Conservation (phyloP, 2,113 vertebrate genomes). For the Forbesichthys agassizii region DNA sequence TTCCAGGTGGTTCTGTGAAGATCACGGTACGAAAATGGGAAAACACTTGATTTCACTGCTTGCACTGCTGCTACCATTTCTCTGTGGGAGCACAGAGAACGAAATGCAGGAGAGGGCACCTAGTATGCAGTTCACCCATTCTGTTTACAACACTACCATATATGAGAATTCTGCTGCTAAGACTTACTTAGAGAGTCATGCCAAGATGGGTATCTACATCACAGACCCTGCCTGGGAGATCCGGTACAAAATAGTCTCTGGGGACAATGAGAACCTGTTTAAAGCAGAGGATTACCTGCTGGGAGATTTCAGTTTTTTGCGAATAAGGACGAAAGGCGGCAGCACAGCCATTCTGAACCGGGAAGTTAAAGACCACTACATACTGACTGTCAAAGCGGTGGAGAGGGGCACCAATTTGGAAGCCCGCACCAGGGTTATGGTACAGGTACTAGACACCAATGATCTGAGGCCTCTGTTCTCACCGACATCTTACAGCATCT, state of each 20-base stretch:
- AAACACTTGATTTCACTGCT: slow-evolving; percentile 80
- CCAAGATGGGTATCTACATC: slow-evolving; percentile 94
- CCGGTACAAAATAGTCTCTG: slow-evolving; percentile 95
- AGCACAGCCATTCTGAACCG: slow-evolving; percentile 96
- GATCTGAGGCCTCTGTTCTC: slow-evolving; percentile 95
- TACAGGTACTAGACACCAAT: slow-evolving; percentile 96
- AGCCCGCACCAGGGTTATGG: slow-evolving; percentile 82
- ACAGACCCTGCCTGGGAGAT: slow-evolving; percentile 87
- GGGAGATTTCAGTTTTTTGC: slow-evolving; percentile 96
- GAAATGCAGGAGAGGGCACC: slow-evolving; percentile 69
- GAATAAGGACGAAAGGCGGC: slow-evolving; percentile 98
- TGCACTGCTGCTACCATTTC: slow-evolving; percentile 81
- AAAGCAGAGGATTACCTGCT: slow-evolving; percentile 94
- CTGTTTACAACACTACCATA: slow-evolving; percentile 91
- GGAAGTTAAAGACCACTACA: slow-evolving; percentile 94
- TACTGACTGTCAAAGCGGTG: slow-evolving; percentile 87
- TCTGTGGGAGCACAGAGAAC: slow-evolving; percentile 80
- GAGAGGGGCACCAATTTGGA: slow-evolving; percentile 86
- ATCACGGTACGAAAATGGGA: slow-evolving; percentile 84
- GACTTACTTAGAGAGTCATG: slow-evolving; percentile 90
- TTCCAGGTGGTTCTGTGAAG: slow-evolving; percentile 79
- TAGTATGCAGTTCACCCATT: slow-evolving; percentile 85
- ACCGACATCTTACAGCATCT: slow-evolving; percentile 94
- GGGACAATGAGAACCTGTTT: slow-evolving; percentile 96
- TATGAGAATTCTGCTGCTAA: slow-evolving; percentile 98